A percentile compares a stretch with the other conserved stretches of the same genome.
These are phyloP conservation scores for Scortum barcoo DNA, from an alignment of 2,113 vertebrate species.

Conservation along the genomic window DNA sequence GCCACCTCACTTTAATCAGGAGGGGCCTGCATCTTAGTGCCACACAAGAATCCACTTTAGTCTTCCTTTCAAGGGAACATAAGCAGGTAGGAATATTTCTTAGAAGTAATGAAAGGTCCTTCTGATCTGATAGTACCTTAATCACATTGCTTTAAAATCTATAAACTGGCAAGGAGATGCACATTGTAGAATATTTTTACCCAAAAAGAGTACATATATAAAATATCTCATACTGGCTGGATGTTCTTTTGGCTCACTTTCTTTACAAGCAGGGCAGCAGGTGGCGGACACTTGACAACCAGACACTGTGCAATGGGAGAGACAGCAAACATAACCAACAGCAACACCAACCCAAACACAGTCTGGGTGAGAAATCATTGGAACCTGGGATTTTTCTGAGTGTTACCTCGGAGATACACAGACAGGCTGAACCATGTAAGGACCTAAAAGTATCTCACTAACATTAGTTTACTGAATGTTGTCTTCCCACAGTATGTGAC, in stretches of 20 bases:
- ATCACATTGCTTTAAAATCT: not conserved
- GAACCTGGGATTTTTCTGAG: conserved; percentile 29
- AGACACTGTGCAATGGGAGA: conserved; percentile 78
- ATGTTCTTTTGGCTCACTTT: not conserved
- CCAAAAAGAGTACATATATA: not conserved
- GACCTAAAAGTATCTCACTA: not conserved
- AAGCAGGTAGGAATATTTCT: conserved; percentile 66
- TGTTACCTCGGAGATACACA: conserved; percentile 45
- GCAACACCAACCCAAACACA: conserved; percentile 39
- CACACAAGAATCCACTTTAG: conserved; percentile 78
- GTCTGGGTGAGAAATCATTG: conserved; percentile 5
- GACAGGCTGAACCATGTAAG: conserved; percentile 72
- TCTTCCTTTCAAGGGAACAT: conserved; percentile 84
- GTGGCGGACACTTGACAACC: conserved; percentile 83
- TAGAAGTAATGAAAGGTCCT: not conserved
- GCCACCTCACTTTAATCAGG: conserved; percentile 85
- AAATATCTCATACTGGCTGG: not conserved
- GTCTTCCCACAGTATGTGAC: not conserved
- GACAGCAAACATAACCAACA: conserved; percentile 32
- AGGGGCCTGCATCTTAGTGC: conserved; percentile 84
- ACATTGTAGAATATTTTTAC: not conserved
- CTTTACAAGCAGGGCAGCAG: conserved; percentile 79
- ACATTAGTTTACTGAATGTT: not conserved
- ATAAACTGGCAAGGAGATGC: not conserved
- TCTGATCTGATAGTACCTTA: not conserved